These are phyloP conservation scores for Alexandromys fortis DNA, from an alignment of 2,113 vertebrate genomes.

Conservation along the genomic window DNA sequence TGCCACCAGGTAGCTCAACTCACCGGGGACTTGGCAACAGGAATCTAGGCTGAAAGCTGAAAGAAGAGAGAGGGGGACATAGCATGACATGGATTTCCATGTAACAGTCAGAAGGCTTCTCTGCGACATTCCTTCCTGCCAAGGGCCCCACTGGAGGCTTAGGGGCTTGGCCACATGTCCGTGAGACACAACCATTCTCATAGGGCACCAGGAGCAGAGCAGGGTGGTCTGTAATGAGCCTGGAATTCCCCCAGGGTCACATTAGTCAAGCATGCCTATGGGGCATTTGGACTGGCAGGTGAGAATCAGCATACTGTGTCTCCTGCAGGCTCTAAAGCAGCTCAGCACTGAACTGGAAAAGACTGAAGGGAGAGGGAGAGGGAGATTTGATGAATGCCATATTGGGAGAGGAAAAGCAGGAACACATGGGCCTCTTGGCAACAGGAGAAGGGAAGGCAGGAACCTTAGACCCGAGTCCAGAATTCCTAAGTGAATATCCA, in stretches of 20 bases:
- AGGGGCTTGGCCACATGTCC: neutral
- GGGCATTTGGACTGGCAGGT: neutral
- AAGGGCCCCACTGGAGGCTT: neutral
- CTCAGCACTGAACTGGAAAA: neutral
- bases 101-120: neutral
- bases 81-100: neutral
- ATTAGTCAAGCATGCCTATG: rapidly evolving
- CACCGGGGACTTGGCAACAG: constrained; percentile 75
- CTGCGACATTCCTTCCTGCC: neutral
- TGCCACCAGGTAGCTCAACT: constrained; percentile 85
- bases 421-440: neutral
- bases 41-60: constrained; percentile 81
- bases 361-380: neutral
- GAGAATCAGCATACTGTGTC: neutral
- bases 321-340: neutral
- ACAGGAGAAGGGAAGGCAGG: neutral
- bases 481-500: neutral
- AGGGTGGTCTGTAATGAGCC: neutral
- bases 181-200: neutral
- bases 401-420: neutral
- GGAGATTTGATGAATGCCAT: neutral
- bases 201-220: no score
- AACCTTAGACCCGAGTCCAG: no score
- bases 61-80: neutral
- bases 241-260: neutral